Evolutionary conservation across 1,140 invertebrate species (phyloP), one percentile per base, ranked within the genome.

Genomic region (Drosophila murphyi): DNA sequence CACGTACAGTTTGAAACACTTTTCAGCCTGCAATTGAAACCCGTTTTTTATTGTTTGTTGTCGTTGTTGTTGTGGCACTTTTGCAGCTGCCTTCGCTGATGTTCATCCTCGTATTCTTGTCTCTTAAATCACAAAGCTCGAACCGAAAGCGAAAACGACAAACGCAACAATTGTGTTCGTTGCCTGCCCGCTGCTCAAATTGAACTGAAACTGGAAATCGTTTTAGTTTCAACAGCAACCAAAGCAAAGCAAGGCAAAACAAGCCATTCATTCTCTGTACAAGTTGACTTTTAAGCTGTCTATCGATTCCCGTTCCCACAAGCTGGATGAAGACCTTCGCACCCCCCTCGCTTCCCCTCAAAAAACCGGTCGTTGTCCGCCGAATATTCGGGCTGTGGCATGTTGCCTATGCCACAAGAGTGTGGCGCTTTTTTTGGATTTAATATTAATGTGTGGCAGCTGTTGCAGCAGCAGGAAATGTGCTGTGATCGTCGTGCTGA

Each of bases 131-230:
- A 78, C n/a, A 56, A 59, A 64, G n/a, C 60, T 62, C 64, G 76
- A 55, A 87, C 72, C 34, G 85, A 88, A 88, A 77, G 74, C 69
- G 74, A 78, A 85, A 79, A 62, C 41, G 61, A 54, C 10, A 37
- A 59, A 20, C 48, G 62, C 45, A 75, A 56, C 69, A 62, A 43
- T 47, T 43, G 59, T 77, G 83, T 78, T 76, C 80, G 72, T 73
- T 88, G 80, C 80, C 63, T 78, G 85, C 67, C 80, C 52, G 83
- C 76, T 82, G 83, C 85, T 88, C 67, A 67, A 89, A 72, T 83
- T 78, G 54, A 83, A 88, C 83, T 88, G 80, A 88, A 88, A 88
- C 83, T 89, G 85, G 83, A 88, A 89, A 69, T 72, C 12, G 73
- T 60, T 47, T 34, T 50, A 35, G 51, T 41, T 31, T 31, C 67